phyloP scores from a whole-genome alignment of 1,140 invertebrate genomes.

The Megathymus violae region DNA sequence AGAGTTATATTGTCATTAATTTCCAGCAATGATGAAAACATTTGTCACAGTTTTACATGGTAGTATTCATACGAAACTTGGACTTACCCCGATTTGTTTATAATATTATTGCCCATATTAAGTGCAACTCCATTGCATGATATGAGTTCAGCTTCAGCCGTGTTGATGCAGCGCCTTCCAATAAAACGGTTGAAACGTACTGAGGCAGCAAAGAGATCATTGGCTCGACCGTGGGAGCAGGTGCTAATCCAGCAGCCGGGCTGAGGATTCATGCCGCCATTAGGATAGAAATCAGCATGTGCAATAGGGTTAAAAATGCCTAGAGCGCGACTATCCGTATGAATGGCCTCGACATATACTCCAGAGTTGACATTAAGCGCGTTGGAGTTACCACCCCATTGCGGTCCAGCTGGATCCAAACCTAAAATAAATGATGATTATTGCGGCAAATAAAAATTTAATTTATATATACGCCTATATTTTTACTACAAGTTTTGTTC shows the following conservation, averaged over 20 bases:
- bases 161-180: conserved; percentile 59
- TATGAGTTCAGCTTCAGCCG: conserved; percentile 40
- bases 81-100: conserved; percentile 37
- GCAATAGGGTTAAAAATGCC: conserved; percentile 66
- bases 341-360: conserved; percentile 84
- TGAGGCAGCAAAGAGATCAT: conserved; percentile 80
- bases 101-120: conserved; percentile 50
- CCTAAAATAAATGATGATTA: conserved; percentile 54
- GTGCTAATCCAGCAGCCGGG: conserved; percentile 84
- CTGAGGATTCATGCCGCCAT: conserved; percentile 84
- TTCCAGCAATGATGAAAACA: no score
- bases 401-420: conserved; percentile 86
- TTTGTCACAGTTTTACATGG: no score
- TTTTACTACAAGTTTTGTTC: no score
- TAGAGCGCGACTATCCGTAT: conserved; percentile 80
- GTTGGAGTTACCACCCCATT: conserved; percentile 62
- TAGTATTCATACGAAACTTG: no score
- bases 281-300: conserved; percentile 83
- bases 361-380: conserved; percentile 78
- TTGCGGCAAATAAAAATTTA: no score
- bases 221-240: conserved; percentile 81
- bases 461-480: no score
- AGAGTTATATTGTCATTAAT: no score
- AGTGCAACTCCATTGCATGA: conserved; percentile 48
- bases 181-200: conserved; percentile 70